Evolutionary conservation across 1,140 invertebrate genomes (phyloP), one percentile per base, ranked within the genome.

Genomic region (Forficula auricularia): DNA sequence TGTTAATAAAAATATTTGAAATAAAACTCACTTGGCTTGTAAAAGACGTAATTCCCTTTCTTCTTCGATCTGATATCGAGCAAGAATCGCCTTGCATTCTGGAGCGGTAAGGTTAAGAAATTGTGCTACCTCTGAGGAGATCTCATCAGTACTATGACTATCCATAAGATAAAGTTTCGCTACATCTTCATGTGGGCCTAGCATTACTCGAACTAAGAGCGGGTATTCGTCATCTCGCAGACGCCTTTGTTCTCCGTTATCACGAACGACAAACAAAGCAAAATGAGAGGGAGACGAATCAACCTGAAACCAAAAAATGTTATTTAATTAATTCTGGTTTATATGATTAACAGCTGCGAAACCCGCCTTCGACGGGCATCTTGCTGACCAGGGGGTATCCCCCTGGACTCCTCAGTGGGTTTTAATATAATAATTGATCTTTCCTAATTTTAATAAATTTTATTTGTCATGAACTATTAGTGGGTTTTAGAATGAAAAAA

Each of bases 181-280:
- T 14, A 83, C 73, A 57, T 82, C 82, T 60, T 89, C 84, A 55
- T 85, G 79, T 12, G 83, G 82, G 20, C 84, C 83, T 42, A 85
- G 57, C 45, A 80, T 71, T 12, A 87, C 74, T 45, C 83, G 64
- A 34, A 78, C 73, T 51, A 86, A 61, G 45, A 89, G 57, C 15
- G 84, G 84, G 67, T 79, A 82, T 54, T 88, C 82, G 46, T 77
- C 73, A 22, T 83, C 78, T 54, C 71, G 70, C 19, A 89, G 60
- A 53, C 77, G 65, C 48, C 75, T 67, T 59, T 82, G 78, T 60
- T 85, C 82, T 57, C 83, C 83, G 62, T 82, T 85, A 57, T 87
- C 83, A 43, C 78, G 69, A 33, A 88, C 72, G 34, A 87, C 71
- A 56, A 79, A 88, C 12, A 89, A 60, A 8, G 82, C 79, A 64